These are phyloP conservation scores for Thunnus thynnus DNA, from an alignment of 2,113 vertebrate genomes.

Conservation along the genomic window DNA sequence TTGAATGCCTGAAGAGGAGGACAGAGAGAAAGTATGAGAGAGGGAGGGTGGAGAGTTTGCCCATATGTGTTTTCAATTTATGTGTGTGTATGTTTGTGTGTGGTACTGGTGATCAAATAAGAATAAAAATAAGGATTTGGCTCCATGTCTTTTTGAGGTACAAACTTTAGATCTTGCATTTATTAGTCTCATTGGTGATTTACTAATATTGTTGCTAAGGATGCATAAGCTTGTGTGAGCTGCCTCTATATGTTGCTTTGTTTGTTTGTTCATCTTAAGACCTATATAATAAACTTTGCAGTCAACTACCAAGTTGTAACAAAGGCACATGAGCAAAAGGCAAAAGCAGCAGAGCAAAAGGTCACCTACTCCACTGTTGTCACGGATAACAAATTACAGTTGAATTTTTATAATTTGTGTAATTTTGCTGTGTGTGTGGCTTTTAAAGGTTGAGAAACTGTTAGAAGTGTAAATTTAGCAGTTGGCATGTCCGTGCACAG, in stretches of 20 bases:
- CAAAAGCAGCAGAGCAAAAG: slow-evolving; percentile 34
- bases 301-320: slow-evolving; percentile 33
- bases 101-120: slow-evolving; percentile 35
- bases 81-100: slow-evolving; percentile 24
- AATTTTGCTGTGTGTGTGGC: slow-evolving; percentile 4
- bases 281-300: slow-evolving; percentile 44
- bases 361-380: slow-evolving; percentile 37
- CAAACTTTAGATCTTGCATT: slow-evolving; percentile 54
- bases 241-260: slow-evolving; percentile 21
- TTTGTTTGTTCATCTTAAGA: slow-evolving; percentile 16
- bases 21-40: slow-evolving; percentile 26
- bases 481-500: slow-evolving; percentile 33
- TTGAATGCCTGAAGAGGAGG: slow-evolving; percentile 70
- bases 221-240: slow-evolving; percentile 24
- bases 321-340: slow-evolving; percentile 6
- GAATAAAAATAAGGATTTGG: slow-evolving; percentile 31
- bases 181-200: slow-evolving; percentile 60
- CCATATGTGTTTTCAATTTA: slow-evolving; percentile 35
- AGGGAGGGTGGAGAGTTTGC: slow-evolving; percentile 23
- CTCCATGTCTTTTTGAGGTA: slow-evolving; percentile 29
- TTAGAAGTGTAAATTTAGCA: slow-evolving; percentile 51
- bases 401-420: slow-evolving; percentile 28
- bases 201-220: slow-evolving; percentile 48
- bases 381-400: slow-evolving; percentile 9
- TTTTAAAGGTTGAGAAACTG: slow-evolving; percentile 26